A percentile compares a stretch with the other conserved stretches of the same genome.
phyloP scores from a whole-genome alignment of 37 sponge, comb jelly and placozoan genomes.

The Geodia barretti region DNA sequence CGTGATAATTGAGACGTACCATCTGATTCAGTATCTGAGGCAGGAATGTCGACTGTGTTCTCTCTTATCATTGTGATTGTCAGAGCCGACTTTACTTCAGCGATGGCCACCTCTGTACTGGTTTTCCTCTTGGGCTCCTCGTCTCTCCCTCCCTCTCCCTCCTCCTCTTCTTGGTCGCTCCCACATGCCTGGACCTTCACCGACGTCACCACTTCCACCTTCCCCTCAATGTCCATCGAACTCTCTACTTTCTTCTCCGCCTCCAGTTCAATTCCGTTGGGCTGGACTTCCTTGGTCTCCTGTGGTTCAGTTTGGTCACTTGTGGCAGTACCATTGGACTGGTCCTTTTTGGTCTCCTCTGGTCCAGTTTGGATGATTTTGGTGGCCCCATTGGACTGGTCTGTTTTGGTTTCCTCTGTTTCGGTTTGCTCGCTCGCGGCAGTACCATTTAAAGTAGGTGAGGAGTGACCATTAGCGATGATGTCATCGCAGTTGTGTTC shows the following conservation, averaged over 20 bases:
- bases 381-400: too few species aligned
- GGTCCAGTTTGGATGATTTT: neutral
- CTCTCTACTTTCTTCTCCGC: neutral
- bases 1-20: neutral
- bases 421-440: neutral
- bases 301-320: neutral
- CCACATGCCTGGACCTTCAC: neutral
- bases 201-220: neutral
- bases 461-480: neutral
- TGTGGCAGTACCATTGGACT: too few species aligned
- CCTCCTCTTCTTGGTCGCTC: neutral
- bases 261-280: neutral
- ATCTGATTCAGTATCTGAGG: neutral
- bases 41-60: neutral
- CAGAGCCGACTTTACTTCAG: neutral
- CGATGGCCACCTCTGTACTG: neutral
- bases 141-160: neutral
- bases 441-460: neutral
- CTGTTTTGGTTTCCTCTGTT: too few species aligned
- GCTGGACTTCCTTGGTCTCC: too few species aligned
- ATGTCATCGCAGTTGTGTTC: neutral
- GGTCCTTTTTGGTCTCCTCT: too few species aligned
- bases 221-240: neutral
- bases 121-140: neutral
- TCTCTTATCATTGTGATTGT: neutral